Conservation (phyloP, 2,113 vertebrate species). For the Empidonax traillii region DNA sequence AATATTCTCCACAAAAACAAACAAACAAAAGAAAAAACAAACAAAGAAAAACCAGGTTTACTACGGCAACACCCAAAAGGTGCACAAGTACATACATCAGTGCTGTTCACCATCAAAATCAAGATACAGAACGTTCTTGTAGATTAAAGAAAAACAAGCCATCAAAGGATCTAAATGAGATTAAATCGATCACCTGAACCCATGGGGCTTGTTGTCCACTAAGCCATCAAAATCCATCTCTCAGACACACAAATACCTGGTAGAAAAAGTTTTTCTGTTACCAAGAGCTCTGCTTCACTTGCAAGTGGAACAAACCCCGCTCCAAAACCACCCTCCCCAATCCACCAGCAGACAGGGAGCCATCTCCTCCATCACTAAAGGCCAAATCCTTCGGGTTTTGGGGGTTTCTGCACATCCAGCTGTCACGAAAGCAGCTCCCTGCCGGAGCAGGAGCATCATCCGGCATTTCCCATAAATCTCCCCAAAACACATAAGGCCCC, state of each 20-base stretch:
- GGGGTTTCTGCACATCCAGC: not conserved
- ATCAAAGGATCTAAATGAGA: not conserved
- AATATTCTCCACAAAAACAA: not conserved
- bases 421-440: not conserved
- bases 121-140: rapidly evolving
- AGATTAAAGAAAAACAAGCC: not conserved
- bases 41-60: too few relatives aligned
- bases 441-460: not conserved
- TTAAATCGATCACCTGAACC: not conserved
- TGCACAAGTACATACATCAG: too few relatives aligned
- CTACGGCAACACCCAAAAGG: not conserved
- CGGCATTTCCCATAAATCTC: conserved; percentile 63
- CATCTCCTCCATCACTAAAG: too few relatives aligned
- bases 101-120: not conserved
- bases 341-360: not conserved
- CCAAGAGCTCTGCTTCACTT: not conserved
- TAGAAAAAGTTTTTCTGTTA: not conserved
- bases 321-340: not conserved
- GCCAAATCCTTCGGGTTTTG: not conserved
- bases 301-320: not conserved
- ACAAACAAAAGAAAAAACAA: too few relatives aligned
- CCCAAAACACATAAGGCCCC: conserved; percentile 53
- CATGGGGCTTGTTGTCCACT: rapidly evolving
- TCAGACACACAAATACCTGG: not conserved
- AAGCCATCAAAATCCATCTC: not conserved